Percentiles rank a stretch among this genome's conserved stretches.
Evolutionary conservation across 2,797 vertebrate species (phyloP).

Genomic region (Knipowitschia caucasica): DNA sequence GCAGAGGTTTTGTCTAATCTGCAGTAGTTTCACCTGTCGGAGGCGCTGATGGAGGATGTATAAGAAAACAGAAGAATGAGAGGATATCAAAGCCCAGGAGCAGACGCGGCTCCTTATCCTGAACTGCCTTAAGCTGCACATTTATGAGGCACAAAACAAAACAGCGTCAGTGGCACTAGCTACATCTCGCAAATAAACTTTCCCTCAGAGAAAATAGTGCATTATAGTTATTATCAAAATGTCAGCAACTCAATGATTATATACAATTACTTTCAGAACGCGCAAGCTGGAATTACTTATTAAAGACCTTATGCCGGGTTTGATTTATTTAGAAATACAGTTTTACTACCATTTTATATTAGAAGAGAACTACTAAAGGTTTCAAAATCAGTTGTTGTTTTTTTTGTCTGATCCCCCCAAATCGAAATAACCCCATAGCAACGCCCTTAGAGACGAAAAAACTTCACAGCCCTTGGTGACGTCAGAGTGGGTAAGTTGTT

Average conservation of each 20-base stretch:
- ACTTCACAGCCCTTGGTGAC: too few species aligned
- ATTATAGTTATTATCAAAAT: slow-evolving; percentile 22
- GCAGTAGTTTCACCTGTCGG: slow-evolving; percentile 13
- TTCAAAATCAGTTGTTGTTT: too few species aligned
- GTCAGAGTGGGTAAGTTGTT: too few species aligned
- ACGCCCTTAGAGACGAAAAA: too few species aligned
- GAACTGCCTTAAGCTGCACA: slow-evolving; percentile 28
- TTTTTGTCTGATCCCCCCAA: too few species aligned
- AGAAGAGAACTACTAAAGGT: too few species aligned
- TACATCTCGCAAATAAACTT: slow-evolving; percentile 35
- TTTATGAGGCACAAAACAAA: slow-evolving; percentile 30
- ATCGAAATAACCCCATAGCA: too few species aligned
- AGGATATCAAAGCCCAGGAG: slow-evolving; percentile 30
- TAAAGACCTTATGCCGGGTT: too few species aligned
- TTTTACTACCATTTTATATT: too few species aligned
- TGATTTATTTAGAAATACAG: too few species aligned
- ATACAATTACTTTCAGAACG: slow-evolving; percentile 22
- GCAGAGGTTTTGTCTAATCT: background rate
- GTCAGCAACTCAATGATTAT: slow-evolving; percentile 26
- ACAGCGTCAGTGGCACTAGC: slow-evolving; percentile 22
- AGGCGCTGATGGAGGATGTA: slow-evolving; percentile 1
- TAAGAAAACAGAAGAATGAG: slow-evolving; percentile 6
- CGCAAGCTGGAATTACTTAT: slow-evolving; percentile 26
- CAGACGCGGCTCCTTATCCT: slow-evolving; percentile 14
- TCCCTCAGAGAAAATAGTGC: slow-evolving; percentile 20